These are phyloP conservation scores for Tretioscincus oriximinensis DNA, from an alignment of 2,113 vertebrate genomes.

Conservation along the genomic window DNA sequence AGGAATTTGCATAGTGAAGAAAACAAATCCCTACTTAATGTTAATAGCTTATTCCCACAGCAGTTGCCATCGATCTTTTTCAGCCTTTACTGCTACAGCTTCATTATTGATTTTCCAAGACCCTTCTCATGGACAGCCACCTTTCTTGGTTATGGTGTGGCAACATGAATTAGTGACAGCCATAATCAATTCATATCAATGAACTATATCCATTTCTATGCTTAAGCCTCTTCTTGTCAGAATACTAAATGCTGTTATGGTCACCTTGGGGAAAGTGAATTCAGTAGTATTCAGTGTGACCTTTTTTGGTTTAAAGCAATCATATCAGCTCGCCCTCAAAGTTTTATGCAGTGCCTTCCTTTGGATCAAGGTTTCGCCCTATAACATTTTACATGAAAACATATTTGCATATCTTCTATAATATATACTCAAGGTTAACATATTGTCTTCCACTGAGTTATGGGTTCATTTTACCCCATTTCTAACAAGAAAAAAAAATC, in stretches of 20 bases:
- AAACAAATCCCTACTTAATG: slow-evolving; percentile 18
- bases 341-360: too few species aligned
- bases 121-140: not conserved
- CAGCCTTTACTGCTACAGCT: slow-evolving; percentile 16
- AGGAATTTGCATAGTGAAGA: slow-evolving; percentile 1
- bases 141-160: not conserved
- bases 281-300: too few species aligned
- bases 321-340: too few species aligned
- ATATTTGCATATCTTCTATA: not conserved
- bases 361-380: too few species aligned
- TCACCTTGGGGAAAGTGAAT: too few species aligned
- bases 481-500: not conserved
- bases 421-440: not conserved
- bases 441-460: not conserved
- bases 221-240: not conserved
- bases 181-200: not conserved
- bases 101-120: not conserved
- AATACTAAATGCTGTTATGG: not conserved
- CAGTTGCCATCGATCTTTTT: not conserved
- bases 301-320: too few species aligned
- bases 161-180: not conserved
- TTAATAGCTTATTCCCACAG: slow-evolving; percentile 7
- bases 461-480: not conserved
- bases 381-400: too few species aligned
- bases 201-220: not conserved